These are phyloP conservation scores for Mongoloraphidia duomilia DNA, from an alignment of 2,888 invertebrate genomes.

Conservation along the genomic window DNA sequence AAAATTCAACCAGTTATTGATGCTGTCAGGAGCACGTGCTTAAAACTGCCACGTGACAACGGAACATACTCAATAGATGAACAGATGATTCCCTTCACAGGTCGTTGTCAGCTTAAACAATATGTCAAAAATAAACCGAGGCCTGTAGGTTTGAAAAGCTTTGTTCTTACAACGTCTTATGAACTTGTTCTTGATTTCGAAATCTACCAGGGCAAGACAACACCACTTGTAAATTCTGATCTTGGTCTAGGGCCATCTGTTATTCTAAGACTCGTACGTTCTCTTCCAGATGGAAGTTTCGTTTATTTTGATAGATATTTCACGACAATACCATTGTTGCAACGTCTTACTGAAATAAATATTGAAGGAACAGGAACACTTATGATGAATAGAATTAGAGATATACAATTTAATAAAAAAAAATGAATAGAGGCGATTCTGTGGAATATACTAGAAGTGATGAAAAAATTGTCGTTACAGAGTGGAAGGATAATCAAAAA, in stretches of 20 bases:
- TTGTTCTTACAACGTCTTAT: conserved; percentile 18
- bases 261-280: too few relatives aligned
- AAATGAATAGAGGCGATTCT: conserved; percentile 13
- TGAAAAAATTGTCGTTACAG: conserved; percentile 15
- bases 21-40: conserved; percentile 17
- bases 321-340: neutral
- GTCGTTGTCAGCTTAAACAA: conserved; percentile 14
- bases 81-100: conserved; percentile 20
- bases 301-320: conserved; percentile 16
- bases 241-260: too few relatives aligned
- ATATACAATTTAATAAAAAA: conserved; percentile 14
- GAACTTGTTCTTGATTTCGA: conserved; percentile 18
- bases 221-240: too few relatives aligned
- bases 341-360: conserved; percentile 2
- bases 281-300: conserved; percentile 14
- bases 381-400: conserved; percentile 10
- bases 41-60: neutral
- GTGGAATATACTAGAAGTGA: conserved; percentile 15
- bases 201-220: conserved; percentile 18
- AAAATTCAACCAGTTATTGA: conserved; percentile 19
- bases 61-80: conserved; percentile 15
- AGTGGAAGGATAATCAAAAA: conserved; percentile 20
- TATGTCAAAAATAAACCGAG: conserved; percentile 20
- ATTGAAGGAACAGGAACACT: conserved; percentile 15
- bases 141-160: conserved; percentile 23